Evolutionary conservation across 2,797 vertebrate species (phyloP).

Genomic region (Xiphorhynchus erythropygius): DNA sequence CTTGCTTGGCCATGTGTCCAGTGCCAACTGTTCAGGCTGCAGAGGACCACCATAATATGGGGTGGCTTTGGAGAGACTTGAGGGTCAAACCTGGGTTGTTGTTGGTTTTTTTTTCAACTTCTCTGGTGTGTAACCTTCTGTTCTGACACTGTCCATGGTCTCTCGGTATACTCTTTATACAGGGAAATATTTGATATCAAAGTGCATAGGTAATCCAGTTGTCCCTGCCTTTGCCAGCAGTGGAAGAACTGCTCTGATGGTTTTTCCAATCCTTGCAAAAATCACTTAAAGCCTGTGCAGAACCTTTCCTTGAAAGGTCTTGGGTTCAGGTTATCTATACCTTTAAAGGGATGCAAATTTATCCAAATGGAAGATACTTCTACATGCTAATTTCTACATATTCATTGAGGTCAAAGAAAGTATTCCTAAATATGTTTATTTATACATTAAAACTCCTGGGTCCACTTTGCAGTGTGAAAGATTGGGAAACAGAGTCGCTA

Average conservation of each 20-base stretch:
- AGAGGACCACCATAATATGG: background rate
- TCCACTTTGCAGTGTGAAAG: background rate
- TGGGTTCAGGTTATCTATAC: background rate
- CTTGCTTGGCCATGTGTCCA: background rate
- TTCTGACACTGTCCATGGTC: background rate
- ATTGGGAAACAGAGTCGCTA: background rate
- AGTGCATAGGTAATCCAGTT: background rate
- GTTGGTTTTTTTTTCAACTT: accelerated
- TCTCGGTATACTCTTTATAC: background rate
- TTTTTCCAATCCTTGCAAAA: background rate
- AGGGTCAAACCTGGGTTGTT: background rate
- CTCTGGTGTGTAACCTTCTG: background rate
- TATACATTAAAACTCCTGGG: background rate
- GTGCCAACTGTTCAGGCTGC: background rate
- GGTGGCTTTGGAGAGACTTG: background rate
- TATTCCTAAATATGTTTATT: background rate
- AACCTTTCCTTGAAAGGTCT: background rate
- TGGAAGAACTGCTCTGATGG: background rate
- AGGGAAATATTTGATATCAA: background rate
- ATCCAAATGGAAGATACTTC: background rate
- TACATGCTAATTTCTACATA: background rate
- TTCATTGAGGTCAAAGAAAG: background rate
- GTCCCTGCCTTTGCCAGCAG: background rate
- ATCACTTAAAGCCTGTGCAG: background rate
- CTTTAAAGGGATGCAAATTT: background rate